Base-by-base conservation (phyloP, 2,797 vertebrate genomes). In the Liparis tanakae region DNA sequence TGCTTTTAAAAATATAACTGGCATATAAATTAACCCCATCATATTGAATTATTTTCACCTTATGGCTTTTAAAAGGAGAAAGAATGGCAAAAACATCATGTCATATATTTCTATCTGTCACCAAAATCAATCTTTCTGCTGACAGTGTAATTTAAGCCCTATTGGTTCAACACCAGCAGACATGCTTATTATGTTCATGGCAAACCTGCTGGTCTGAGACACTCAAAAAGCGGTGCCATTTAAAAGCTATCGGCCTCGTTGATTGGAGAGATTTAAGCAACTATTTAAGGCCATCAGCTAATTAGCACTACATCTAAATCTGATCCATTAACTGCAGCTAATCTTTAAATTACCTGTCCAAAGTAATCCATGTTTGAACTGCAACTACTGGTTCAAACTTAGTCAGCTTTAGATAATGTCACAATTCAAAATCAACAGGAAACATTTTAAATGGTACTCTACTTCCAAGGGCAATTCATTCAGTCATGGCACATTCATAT, bases 401-500 rank as follows among this genome's bases (percentile, higher is more conserved):
- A 68, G 41, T 68, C 75, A 79, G 68, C 75, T 84, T 78, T 22
- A 81, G 67, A 77, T 67, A 85, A 85, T 83, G 78, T 79, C 59
- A 67, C 79, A 58, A 77, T 75, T 83, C 78, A 59, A 73, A 83
- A 84, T 76, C 75, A 74, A 51, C 48, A 43, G 43, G 37, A 81
- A 65, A 64, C 39, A 67, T 74, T 82, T 78, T 4, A 70, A 76
- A 76, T 79, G 34, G 67, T 78, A 54, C 51, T 17, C 65, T 63
- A 50, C 39, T 68, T 75, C 72, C 56, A 74, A 88, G 85, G 84
- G 79, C 74, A 87, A 89, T 83, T 88, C 78, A 79, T 85, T 78
- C 44, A 80, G 77, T 88, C 74, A 89, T 81, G 74, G 72, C 90
- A 92, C 93, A 93, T 92, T 91, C 81, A 90, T 88, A 90, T 82